phyloP scores from a whole-genome alignment of 2,113 vertebrate genomes.

The Mustelus asterias region DNA sequence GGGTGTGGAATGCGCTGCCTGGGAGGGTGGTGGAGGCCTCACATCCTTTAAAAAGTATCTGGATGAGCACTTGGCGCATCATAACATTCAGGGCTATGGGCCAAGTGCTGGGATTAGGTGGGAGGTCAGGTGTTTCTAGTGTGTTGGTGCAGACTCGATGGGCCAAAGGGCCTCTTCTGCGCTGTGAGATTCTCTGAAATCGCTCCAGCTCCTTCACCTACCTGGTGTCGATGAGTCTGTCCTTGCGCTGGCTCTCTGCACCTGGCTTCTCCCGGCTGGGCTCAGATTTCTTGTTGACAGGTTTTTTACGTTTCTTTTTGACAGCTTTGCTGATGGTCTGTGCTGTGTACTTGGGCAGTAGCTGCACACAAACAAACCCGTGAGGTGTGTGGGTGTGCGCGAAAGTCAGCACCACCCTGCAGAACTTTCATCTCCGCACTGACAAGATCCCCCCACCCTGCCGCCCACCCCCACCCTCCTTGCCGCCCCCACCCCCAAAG shows the following conservation, averaged over 20 bases:
- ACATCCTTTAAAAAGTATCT: too few species aligned
- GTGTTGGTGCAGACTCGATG: too few species aligned
- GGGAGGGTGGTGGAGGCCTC: too few species aligned
- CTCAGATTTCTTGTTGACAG: conserved; percentile 65
- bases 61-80: too few species aligned
- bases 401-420: neutral
- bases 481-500: too few species aligned
- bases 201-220: conserved; percentile 49
- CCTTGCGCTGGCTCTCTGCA: conserved; percentile 76
- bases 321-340: conserved; percentile 77
- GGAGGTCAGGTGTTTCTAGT: too few species aligned
- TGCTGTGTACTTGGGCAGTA: conserved; percentile 79
- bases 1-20: too few species aligned
- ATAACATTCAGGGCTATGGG: too few species aligned
- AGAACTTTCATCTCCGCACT: neutral
- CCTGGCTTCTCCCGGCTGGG: conserved; percentile 76
- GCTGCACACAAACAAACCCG: conserved; percentile 48
- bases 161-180: too few species aligned
- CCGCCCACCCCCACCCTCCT: neutral
- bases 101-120: too few species aligned
- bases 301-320: conserved; percentile 70
- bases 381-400: too few species aligned
- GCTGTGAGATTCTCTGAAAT: neutral
- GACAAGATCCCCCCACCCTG: neutral
- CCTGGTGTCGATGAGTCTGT: conserved; percentile 76